Base-by-base conservation (phyloP, 2,888 invertebrate genomes). In the Pterostichus niger region DNA sequence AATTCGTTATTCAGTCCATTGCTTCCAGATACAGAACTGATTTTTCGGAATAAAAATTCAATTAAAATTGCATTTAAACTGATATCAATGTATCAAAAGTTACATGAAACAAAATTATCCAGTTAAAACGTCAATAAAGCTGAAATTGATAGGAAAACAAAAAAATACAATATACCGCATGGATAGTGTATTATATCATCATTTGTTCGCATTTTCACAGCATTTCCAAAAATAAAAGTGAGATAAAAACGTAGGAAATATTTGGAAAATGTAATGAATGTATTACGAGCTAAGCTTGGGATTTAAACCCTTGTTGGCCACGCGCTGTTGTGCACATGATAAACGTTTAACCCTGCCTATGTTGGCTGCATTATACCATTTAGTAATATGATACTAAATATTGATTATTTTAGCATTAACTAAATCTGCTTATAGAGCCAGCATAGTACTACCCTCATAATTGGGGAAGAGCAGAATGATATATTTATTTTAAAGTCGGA, bases 351-450 rank as follows among this genome's bases (percentile, higher is more conserved):
- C 64, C 35, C 64, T 35, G n/a, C n/a, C 31, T 7, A 31, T 33
- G 59, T 24, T 10, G 33, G 35, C 33, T 59, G 31, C 13, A 71
- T 71, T 71, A 71, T 40, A 71, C 44, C 68, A 9, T 44, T 71
- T 71, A 71, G 68, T 44, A 71, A 71, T 71, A 31, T 71, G 44
- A 71, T 71, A 71, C 68, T 71, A 71, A 71, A 71, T 71, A 71
- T 71, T 71, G 68, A 71, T 71, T 71, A 71, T 71, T 71, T 44
- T 71, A 71, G 68, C 44, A 71, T 71, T 71, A 71, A 44, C 68
- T 44, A 71, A 71, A 71, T 71, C 68, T 71, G 68, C 68, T 71
- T 71, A 68, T 7, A 44, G 11, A 64, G 64, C 64, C 10, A 11
- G 10, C 24, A n/a, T 7, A 9, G 35, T n/a, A 33, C 35, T 44